A percentile compares a stretch with the other conserved stretches of the same genome.
Evolutionary conservation across 2,113 vertebrate genomes (phyloP).

Genomic region (Nematolebias whitei): DNA sequence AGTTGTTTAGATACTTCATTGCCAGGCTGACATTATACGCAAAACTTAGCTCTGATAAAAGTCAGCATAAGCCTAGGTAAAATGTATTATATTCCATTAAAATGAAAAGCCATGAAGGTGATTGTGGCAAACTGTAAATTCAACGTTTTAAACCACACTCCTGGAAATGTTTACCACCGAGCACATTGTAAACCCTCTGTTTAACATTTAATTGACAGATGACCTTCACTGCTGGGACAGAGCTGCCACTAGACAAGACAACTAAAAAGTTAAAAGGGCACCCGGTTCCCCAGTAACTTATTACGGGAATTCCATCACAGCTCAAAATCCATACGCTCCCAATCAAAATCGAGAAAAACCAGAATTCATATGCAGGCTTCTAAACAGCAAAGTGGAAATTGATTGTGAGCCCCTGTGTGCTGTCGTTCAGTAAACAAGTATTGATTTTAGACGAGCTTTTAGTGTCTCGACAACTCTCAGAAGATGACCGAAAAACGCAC

Average conservation of each 20-base stretch:
- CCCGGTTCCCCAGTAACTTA: slow-evolving; percentile 20
- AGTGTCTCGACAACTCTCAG: slow-evolving; percentile 28
- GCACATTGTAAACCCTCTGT: slow-evolving; percentile 26
- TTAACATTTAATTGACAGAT: slow-evolving; percentile 33
- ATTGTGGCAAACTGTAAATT: slow-evolving; percentile 11
- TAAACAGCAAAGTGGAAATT: slow-evolving; percentile 54
- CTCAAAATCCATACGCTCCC: background rate
- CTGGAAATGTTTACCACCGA: background rate
- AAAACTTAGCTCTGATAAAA: background rate
- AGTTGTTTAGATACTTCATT: background rate
- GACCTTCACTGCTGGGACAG: slow-evolving; percentile 46
- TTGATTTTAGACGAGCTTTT: slow-evolving; percentile 53
- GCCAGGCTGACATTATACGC: background rate
- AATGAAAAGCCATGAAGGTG: background rate
- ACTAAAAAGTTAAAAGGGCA: slow-evolving; percentile 38
- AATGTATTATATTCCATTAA: background rate
- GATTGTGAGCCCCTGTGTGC: slow-evolving; percentile 44
- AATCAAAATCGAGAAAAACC: slow-evolving; percentile 29
- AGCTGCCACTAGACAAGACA: slow-evolving; percentile 35
- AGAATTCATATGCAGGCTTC: slow-evolving; percentile 29
- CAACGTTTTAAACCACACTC: slow-evolving; percentile 29
- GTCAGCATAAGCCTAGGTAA: background rate
- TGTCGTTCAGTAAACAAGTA: slow-evolving; percentile 59
- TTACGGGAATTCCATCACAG: slow-evolving; percentile 21
- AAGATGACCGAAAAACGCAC: slow-evolving; percentile 35